Evolutionary conservation across 2,797 vertebrate species (phyloP).

Genomic region (Propithecus perrieri): DNA sequence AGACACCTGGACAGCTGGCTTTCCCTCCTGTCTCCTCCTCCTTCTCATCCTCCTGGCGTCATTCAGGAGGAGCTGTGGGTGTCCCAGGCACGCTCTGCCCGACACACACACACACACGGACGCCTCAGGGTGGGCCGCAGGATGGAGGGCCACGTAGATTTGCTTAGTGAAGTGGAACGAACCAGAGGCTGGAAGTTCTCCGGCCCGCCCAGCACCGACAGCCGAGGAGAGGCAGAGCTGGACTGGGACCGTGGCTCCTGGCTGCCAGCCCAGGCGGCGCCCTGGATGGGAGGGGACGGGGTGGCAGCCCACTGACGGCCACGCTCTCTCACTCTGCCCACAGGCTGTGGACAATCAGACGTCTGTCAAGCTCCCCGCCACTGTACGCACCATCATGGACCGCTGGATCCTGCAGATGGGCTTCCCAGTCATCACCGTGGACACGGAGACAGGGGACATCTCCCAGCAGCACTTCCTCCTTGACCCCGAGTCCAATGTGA

Average conservation of each 20-base stretch:
- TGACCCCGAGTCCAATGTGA: slow-evolving; percentile 86
- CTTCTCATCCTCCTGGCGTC: neutral
- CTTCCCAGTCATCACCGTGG: slow-evolving; percentile 92
- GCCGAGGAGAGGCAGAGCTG: neutral
- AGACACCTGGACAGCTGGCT: neutral
- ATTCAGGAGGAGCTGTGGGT: neutral
- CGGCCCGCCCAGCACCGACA: fast-evolving
- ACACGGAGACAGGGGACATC: slow-evolving; percentile 87
- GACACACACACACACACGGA: neutral
- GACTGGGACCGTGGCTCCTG: neutral
- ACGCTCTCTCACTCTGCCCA: fast-evolving
- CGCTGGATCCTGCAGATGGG: slow-evolving; percentile 98
- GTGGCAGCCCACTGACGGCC: fast-evolving
- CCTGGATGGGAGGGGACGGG: too few relatives aligned
- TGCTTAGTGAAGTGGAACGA: neutral
- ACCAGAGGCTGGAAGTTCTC: neutral
- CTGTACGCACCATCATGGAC: slow-evolving; percentile 91
- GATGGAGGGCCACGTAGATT: neutral
- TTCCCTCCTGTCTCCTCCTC: neutral
- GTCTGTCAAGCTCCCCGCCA: slow-evolving; percentile 72
- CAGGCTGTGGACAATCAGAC: slow-evolving; percentile 84
- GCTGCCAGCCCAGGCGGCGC: neutral
- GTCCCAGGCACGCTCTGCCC: neutral
- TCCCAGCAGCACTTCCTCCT: slow-evolving; percentile 94
- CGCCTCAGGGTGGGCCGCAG: neutral